Base-by-base conservation (phyloP, 2,797 vertebrate species). In the Crenuchus spilurus region DNA sequence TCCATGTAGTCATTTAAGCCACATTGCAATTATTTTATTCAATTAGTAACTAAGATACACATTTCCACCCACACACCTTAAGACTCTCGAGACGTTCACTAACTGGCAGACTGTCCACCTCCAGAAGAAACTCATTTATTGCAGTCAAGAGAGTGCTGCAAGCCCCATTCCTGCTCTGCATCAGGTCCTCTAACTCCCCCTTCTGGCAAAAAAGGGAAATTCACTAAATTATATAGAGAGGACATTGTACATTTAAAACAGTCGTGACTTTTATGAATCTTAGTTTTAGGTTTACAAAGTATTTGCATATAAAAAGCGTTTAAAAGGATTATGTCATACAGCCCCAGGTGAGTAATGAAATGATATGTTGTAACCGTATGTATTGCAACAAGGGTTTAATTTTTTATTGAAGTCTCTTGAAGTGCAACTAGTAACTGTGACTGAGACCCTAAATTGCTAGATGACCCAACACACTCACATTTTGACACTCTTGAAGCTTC, bases 21-120 rank as follows among this genome's bases (percentile, higher is more conserved):
- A 22, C 18, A 46, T 6, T 31, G 9, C 10, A 54, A 14, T 54
- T n/a, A 16, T 54, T 28, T 24, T 18, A 51, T 26, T 18, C 8
- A 3, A 22, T 57, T 11, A 18, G 4, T 46, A 24, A 42, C 0
- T 20, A 24, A 48, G 1, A 74, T 18, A 20, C 8, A 20, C 13
- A 51, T 35, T 16, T 76, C 46, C 48, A 74, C n/a, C 14, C 14
- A 39, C 55, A 31, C 78, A 93, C 92, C 89, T 91, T 80, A 10
- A 93, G 82, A 0, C 49, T 79, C 63, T 78, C 57, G 64, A 91
- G 80, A 31, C 88, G 90, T 37, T 91, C 83, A 65, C 72, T 83
- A 55, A 92, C 69, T 4, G 87, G 80, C 35, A 83, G 77, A 0
- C 83, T 71, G 80, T 92, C 85, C 67, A 90, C 89, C 75, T 93